phyloP scores from a whole-genome alignment of 2,113 vertebrate species.

The Dicerorhinus sumatrensis region DNA sequence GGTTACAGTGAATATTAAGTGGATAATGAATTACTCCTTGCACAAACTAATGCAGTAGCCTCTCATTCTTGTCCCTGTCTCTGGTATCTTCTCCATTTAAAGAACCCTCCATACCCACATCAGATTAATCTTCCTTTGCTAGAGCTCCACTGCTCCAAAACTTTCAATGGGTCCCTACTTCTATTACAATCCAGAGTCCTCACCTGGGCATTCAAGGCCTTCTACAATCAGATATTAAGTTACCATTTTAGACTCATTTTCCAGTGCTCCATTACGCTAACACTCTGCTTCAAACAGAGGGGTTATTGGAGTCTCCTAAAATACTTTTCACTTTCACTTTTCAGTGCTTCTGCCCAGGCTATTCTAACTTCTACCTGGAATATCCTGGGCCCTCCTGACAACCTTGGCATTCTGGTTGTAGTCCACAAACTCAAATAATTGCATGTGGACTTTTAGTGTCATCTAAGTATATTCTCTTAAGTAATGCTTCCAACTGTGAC shows the following conservation, averaged over 20 bases:
- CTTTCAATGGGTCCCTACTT: neutral
- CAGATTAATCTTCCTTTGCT: conserved; percentile 24
- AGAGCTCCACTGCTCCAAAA: neutral
- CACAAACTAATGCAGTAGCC: neutral
- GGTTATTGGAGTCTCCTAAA: neutral
- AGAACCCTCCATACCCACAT: neutral
- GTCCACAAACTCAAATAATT: neutral
- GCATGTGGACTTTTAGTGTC: neutral
- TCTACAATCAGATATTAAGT: neutral
- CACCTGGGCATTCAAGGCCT: neutral
- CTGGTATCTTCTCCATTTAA: neutral
- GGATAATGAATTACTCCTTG: neutral
- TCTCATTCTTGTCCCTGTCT: neutral
- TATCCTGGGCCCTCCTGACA: neutral
- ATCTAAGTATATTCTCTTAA: neutral
- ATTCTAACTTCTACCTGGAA: neutral
- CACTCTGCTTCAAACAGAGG: neutral
- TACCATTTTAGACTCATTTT: neutral
- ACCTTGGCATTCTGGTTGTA: neutral
- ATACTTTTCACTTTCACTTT: neutral
- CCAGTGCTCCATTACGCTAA: neutral
- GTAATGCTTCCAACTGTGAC: neutral
- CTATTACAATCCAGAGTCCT: neutral
- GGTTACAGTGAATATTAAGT: neutral
- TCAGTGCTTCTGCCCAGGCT: neutral